These are phyloP conservation scores for Zootoca vivipara DNA, from an alignment of 2,113 vertebrate genomes.

Conservation along the genomic window DNA sequence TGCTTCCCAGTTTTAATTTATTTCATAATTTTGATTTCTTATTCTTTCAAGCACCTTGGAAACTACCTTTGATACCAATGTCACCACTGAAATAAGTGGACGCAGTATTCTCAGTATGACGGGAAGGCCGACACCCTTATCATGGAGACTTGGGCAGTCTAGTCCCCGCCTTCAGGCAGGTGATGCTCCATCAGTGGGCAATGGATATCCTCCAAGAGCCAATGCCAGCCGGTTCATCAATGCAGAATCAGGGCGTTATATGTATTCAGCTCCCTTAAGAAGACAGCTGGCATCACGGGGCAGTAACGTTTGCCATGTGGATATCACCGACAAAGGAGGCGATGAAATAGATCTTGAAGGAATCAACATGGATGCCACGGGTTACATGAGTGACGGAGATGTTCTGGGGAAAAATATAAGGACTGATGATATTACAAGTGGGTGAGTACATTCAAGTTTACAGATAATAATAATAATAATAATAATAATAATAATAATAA, in stretches of 20 bases:
- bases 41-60: constrained; percentile 84
- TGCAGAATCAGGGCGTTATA: constrained; percentile 79
- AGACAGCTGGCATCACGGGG: constrained; percentile 87
- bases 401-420: constrained; percentile 93
- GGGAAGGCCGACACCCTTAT: constrained; percentile 83
- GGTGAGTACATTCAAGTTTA: constrained; percentile 77
- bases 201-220: constrained; percentile 83
- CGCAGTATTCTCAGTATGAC: constrained; percentile 91
- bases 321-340: constrained; percentile 78
- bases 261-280: constrained; percentile 86
- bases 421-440: constrained; percentile 91
- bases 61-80: constrained; percentile 90
- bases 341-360: constrained; percentile 86
- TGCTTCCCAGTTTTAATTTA: neutral
- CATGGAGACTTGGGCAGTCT: constrained; percentile 93
- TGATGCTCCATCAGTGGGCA: constrained; percentile 90
- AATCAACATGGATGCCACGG: constrained; percentile 86
- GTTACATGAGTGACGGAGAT: constrained; percentile 98
- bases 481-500: neutral
- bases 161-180: constrained; percentile 97
- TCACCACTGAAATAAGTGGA: constrained; percentile 90
- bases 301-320: constrained; percentile 80
- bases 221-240: constrained; percentile 80
- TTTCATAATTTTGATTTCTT: rapidly evolving
- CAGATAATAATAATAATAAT: neutral